Evolutionary conservation across 2,113 vertebrate genomes (phyloP).

Genomic region (Epinephelus moara): DNA sequence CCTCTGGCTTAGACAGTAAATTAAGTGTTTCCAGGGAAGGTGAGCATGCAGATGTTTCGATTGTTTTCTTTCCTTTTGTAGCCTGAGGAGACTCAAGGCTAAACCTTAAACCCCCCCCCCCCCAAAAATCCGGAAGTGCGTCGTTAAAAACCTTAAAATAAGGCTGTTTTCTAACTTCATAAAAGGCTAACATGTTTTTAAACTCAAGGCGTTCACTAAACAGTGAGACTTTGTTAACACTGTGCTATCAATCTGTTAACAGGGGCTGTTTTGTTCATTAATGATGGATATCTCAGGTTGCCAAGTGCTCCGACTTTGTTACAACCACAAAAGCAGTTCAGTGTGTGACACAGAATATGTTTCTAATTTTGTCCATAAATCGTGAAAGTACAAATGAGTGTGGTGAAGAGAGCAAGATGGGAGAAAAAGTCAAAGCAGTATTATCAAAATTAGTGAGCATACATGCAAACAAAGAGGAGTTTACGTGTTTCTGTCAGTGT

Average conservation of each 20-base stretch:
- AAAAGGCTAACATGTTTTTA: neutral
- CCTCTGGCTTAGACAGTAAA: too few species aligned
- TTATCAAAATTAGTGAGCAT: neutral
- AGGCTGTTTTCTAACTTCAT: neutral
- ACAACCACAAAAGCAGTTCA: neutral
- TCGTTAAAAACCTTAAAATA: neutral
- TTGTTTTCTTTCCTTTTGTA: neutral
- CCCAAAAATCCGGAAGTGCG: neutral
- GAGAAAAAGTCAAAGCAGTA: slow-evolving; percentile 11
- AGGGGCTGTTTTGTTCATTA: slow-evolving; percentile 32
- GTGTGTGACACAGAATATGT: neutral
- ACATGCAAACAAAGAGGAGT: slow-evolving; percentile 10
- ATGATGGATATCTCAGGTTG: slow-evolving; percentile 29
- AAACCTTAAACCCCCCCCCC: neutral
- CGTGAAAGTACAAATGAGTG: slow-evolving; percentile 45
- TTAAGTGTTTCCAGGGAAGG: neutral
- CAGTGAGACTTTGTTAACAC: neutral
- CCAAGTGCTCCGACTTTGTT: slow-evolving; percentile 18
- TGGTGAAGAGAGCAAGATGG: slow-evolving; percentile 11
- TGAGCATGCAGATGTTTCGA: neutral
- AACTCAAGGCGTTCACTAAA: neutral
- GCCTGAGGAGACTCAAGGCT: neutral
- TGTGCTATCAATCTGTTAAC: slow-evolving; percentile 45
- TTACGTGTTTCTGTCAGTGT: slow-evolving; percentile 15
- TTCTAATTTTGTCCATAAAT: slow-evolving; percentile 41